Percentiles rank a stretch among this genome's conserved stretches.
phyloP scores from a whole-genome alignment of 2,888 invertebrate species.

The Argyresthia albistria region DNA sequence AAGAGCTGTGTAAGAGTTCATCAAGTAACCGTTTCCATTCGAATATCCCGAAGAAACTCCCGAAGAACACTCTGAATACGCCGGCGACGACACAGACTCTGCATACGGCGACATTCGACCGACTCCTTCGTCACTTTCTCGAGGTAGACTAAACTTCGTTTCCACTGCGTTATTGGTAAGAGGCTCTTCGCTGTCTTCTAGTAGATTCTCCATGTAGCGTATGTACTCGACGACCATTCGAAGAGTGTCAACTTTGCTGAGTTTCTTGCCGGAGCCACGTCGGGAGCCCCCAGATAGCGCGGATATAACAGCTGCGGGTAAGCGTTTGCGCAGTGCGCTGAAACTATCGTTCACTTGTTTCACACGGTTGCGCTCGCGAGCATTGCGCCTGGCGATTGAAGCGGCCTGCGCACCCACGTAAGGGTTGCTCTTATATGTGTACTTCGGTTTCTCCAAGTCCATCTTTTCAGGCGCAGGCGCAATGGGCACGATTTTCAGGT shows the following conservation, averaged over 20 bases:
- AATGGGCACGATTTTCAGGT: constrained; percentile 55
- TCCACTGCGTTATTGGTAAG: constrained; percentile 23
- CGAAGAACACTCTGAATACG: constrained; percentile 77
- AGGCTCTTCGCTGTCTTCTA: constrained; percentile 78
- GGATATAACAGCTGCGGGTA: constrained; percentile 85
- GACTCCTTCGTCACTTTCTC: constrained; percentile 46
- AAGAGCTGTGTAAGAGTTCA: constrained; percentile 28
- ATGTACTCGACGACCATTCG: constrained; percentile 93
- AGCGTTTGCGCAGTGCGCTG: constrained; percentile 86
- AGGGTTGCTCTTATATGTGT: constrained; percentile 74
- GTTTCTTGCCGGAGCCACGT: constrained; percentile 85
- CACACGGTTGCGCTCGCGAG: constrained; percentile 94
- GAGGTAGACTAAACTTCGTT: constrained; percentile 12
- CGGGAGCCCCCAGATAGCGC: constrained; percentile 76
- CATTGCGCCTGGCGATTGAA: constrained; percentile 91
- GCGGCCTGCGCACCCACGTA: constrained; percentile 78
- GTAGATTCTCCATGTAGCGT: constrained; percentile 81
- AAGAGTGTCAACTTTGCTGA: constrained; percentile 93
- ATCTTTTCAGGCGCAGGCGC: constrained; percentile 67
- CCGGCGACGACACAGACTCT: constrained; percentile 75
- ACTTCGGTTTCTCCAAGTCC: constrained; percentile 68
- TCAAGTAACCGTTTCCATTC: constrained; percentile 22
- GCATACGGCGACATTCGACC: constrained; percentile 50
- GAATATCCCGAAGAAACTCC: constrained; percentile 59
- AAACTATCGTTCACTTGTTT: constrained; percentile 96